Evolutionary conservation across 2,888 invertebrate species (phyloP).

Genomic region (Geophilus truncorum): DNA sequence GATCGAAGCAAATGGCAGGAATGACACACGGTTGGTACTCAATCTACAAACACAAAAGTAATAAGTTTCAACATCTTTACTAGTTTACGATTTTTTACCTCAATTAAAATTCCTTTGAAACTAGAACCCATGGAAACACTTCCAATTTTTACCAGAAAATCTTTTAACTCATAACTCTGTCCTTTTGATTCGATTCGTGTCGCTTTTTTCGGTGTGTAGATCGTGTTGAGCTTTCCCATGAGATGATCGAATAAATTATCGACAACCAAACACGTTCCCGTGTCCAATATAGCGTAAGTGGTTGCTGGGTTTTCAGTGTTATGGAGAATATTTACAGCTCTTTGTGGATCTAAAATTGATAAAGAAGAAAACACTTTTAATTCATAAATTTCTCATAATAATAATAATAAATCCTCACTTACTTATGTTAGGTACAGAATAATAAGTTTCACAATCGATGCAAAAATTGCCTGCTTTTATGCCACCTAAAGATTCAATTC

Average conservation of each 20-base stretch:
- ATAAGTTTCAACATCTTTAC: too few relatives aligned
- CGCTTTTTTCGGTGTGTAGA: slow-evolving; percentile 79
- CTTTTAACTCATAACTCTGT: slow-evolving; percentile 55
- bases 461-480: slow-evolving; percentile 81
- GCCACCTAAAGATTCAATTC: slow-evolving; percentile 79
- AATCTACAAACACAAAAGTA: slow-evolving; percentile 54
- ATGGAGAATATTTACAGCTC: slow-evolving; percentile 86
- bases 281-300: slow-evolving; percentile 82
- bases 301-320: slow-evolving; percentile 94
- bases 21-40: slow-evolving; percentile 89
- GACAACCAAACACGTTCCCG: slow-evolving; percentile 78
- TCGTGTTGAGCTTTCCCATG: slow-evolving; percentile 80
- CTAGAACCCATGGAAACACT: slow-evolving; percentile 87
- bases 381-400: too few relatives aligned
- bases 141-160: slow-evolving; percentile 89
- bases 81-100: too few relatives aligned
- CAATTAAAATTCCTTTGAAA: slow-evolving; percentile 88
- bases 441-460: slow-evolving; percentile 92
- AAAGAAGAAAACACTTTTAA: too few relatives aligned
- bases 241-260: slow-evolving; percentile 85
- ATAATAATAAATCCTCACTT: too few relatives aligned
- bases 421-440: slow-evolving; percentile 43
- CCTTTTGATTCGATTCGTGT: slow-evolving; percentile 71
- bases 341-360: slow-evolving; percentile 60
- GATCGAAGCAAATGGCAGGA: slow-evolving; percentile 82